Evolutionary conservation across 2,888 invertebrate species (phyloP).

Genomic region (Drosophila siamana): DNA sequence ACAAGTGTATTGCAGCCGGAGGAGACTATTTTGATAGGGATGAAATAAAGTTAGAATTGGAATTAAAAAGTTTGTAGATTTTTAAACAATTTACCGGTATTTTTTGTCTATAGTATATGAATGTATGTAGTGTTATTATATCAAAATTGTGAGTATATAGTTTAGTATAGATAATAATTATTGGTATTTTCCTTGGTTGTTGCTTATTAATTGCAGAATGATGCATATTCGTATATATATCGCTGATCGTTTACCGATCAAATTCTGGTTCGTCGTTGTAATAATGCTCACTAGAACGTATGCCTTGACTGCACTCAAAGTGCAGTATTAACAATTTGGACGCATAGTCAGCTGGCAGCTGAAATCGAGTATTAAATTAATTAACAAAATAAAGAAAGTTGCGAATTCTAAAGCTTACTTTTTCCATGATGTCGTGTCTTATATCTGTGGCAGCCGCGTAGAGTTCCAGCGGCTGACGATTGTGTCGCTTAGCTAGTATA

Average conservation of each 20-base stretch:
- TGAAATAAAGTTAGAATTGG: neutral
- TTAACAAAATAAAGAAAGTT: neutral
- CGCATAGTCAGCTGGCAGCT: conserved; percentile 60
- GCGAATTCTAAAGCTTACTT: conserved; percentile 41
- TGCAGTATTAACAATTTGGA: conserved; percentile 52
- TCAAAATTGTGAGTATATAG: conserved; percentile 39
- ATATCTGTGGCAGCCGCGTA: conserved; percentile 72
- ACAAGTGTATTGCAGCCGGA: neutral
- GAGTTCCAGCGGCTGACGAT: conserved; percentile 51
- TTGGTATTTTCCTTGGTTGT: conserved; percentile 18
- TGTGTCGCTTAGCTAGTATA: conserved; percentile 40
- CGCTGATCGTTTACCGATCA: conserved; percentile 50
- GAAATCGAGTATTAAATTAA: neutral
- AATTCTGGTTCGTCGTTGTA: conserved; percentile 69
- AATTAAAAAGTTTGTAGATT: neutral
- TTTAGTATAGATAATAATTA: conserved; percentile 48
- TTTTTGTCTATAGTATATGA: conserved; percentile 23
- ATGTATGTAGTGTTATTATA: conserved; percentile 17
- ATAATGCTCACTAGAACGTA: conserved; percentile 52
- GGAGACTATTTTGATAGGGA: neutral
- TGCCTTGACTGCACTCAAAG: conserved; percentile 71
- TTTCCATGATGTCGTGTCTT: conserved; percentile 62
- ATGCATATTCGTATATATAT: conserved; percentile 26
- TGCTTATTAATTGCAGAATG: conserved; percentile 37
- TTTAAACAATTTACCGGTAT: neutral